These are phyloP conservation scores for Dryocosmus kuriphilus DNA, from an alignment of 2,888 invertebrate species.

Conservation along the genomic window DNA sequence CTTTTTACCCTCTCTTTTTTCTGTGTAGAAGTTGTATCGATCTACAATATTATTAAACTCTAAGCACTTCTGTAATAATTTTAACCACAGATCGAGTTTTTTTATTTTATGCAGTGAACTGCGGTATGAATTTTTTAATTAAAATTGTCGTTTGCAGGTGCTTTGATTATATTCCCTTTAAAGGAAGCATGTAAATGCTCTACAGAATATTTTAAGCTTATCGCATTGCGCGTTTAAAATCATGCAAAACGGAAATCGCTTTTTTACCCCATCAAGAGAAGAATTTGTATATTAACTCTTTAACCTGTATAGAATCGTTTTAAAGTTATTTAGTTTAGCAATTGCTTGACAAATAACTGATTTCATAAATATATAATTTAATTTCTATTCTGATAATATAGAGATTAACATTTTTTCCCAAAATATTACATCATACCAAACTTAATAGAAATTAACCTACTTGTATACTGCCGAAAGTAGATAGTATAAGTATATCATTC, in stretches of 20 bases:
- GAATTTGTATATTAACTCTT: no score
- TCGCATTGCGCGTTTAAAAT: not conserved
- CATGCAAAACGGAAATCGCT: not conserved
- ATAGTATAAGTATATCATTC: no score
- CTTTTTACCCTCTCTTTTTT: no score
- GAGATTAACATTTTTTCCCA: no score
- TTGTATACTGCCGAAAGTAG: no score
- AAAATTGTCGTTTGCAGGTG: not conserved
- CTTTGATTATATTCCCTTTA: not conserved
- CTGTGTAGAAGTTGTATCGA: not conserved
- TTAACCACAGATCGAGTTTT: no score
- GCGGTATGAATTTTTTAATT: not conserved
- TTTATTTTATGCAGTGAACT: not conserved
- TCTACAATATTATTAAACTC: not conserved
- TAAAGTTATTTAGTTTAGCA: not conserved
- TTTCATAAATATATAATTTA: no score
- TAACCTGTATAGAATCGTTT: not conserved
- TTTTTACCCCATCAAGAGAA: no score
- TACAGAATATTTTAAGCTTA: not conserved
- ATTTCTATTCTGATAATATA: no score
- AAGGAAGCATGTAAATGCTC: not conserved
- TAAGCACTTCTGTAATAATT: not conserved
- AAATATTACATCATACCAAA: no score
- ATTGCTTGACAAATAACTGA: no score
- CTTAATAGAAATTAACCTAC: no score